A percentile compares a stretch with the other conserved stretches of the same genome.
Conservation (phyloP, 2,797 vertebrate genomes). For the Typhlichthys eigenmanni region DNA sequence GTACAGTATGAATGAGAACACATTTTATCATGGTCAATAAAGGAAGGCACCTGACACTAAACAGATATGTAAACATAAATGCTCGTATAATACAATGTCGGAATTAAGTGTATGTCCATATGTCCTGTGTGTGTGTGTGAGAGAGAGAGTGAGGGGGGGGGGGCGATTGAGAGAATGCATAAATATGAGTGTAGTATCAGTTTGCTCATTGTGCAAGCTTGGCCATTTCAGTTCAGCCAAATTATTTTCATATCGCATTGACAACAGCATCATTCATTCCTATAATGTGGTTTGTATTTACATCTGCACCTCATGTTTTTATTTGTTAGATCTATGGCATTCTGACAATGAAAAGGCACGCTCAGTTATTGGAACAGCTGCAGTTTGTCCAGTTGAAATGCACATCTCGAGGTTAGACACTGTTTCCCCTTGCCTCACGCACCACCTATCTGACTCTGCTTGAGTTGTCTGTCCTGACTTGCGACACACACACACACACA, state of each 20-base stretch:
- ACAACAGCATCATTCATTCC: conserved; percentile 9
- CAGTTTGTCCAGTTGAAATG: conserved; percentile 88
- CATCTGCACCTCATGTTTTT: conserved; percentile 78
- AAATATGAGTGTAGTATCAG: conserved; percentile 3
- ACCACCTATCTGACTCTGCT: conserved; percentile 67
- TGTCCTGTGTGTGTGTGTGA: conserved; percentile 7
- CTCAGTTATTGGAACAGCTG: conserved; percentile 86
- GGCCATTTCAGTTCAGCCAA: conserved; percentile 25
- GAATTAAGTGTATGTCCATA: not conserved
- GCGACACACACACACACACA: conserved; percentile 38
- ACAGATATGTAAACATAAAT: too few species aligned
- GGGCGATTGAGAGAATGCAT: conserved; percentile 12
- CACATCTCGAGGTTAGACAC: conserved; percentile 84
- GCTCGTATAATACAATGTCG: not conserved
- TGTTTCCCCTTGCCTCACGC: conserved; percentile 71
- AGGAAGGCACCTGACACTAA: too few species aligned
- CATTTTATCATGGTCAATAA: too few species aligned
- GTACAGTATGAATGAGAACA: not conserved
- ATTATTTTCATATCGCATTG: conserved; percentile 30
- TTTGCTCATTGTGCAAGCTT: conserved; percentile 21
- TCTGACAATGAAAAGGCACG: conserved; percentile 85
- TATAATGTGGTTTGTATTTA: conserved; percentile 61
- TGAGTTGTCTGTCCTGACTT: conserved; percentile 67
- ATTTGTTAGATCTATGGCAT: conserved; percentile 87
- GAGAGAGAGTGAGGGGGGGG: conserved; percentile 15